Evolutionary conservation across 2,888 invertebrate genomes (phyloP), one percentile per base, ranked within the genome.

Genomic region (Neoitamus cyanurus): DNA sequence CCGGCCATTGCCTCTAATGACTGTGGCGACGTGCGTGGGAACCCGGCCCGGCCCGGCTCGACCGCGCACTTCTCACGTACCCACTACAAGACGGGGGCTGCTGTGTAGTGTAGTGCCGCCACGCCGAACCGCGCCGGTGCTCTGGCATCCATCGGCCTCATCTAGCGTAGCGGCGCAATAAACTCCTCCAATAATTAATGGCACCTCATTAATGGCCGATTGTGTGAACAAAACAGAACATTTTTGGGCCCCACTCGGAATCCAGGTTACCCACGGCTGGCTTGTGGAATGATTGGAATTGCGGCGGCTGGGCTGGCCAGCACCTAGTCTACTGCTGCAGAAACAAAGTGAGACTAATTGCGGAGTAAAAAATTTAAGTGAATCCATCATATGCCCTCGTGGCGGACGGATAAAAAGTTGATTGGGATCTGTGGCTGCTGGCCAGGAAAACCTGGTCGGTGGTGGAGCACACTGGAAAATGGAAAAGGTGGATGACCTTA

Each of bases 271-370:
- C 9, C 20, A 13, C 28, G 73, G 37, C 28, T 25, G 68, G n/a
- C 42, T 42, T 31, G 5, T 25, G 48, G 48, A 48, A 78, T 58
- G 30, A 31, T 37, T 36, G 15, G 37, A 73, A 73, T 73, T 34
- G 73, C 15, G 20, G 73, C 73, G 20, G 7, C 25, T 25, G 25
- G n/a, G n/a, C n/a, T n/a, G n/a, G 36, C 28, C 30, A 31, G 42
- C 36, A 37, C 37, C 75, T 30, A 11, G 78, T 13, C 13, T 37
- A 11, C 15, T 78, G 31, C 30, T 28, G 78, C 78, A 78, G 78
- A 78, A 78, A 78, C 78, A 78, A 78, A 78, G 48, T 78, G 58
- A 78, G 48, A 78, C 78, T 78, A 78, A 78, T 78, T 78, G 78
- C 48, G 48, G 48, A 34, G 34, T 78, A 78, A 78, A 78, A 78